These are phyloP conservation scores for Kryptolebias marmoratus DNA, from an alignment of 2,113 vertebrate genomes.

Conservation along the genomic window DNA sequence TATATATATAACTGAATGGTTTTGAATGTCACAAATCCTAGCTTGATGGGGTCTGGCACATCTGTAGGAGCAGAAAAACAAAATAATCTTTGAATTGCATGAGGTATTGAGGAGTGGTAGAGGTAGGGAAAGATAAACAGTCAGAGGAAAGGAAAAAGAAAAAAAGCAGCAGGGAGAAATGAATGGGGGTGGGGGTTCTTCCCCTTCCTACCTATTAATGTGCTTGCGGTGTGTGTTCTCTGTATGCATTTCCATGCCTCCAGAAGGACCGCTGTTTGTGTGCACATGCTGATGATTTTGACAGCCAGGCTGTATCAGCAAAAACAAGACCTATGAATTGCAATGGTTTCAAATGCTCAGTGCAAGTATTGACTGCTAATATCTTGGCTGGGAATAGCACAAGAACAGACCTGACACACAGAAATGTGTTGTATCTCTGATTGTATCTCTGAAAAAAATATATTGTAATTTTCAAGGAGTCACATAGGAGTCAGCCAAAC, in stretches of 20 bases:
- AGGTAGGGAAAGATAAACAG: conserved; percentile 50
- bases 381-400: conserved; percentile 41
- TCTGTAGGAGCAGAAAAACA: conserved; percentile 57
- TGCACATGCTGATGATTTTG: conserved; percentile 74
- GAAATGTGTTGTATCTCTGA: conserved; percentile 18
- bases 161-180: conserved; percentile 24
- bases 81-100: conserved; percentile 64
- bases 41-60: conserved; percentile 50
- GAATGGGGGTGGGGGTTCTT: conserved; percentile 32
- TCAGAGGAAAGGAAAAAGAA: conserved; percentile 33
- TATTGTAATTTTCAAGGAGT: conserved; percentile 22
- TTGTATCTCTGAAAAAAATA: too few species aligned
- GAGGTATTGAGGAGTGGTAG: conserved; percentile 40
- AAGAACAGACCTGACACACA: conserved; percentile 38
- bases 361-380: conserved; percentile 75
- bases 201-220: conserved; percentile 20
- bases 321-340: conserved; percentile 74
- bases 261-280: conserved; percentile 61
- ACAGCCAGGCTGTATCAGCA: conserved; percentile 78
- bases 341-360: conserved; percentile 63
- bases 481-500: background rate
- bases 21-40: conserved; percentile 68
- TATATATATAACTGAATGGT: conserved; percentile 12
- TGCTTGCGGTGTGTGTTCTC: conserved; percentile 55
- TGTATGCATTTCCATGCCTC: conserved; percentile 59